Base-by-base conservation (phyloP, 2,888 invertebrate species). In the Yponomeuta sedellus region DNA sequence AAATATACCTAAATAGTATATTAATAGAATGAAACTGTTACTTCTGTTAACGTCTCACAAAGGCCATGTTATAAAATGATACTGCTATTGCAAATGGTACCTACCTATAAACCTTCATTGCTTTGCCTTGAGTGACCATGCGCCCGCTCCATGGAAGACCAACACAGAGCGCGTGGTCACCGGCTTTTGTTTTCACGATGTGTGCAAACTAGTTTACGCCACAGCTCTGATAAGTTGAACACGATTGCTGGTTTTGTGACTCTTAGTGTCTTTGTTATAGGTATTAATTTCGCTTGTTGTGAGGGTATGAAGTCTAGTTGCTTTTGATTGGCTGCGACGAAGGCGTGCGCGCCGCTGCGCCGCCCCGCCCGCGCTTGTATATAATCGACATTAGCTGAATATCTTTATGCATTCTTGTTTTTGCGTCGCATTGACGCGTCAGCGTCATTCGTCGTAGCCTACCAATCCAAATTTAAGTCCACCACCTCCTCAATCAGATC, bases 101-200 rank as follows among this genome's bases (percentile, higher is more conserved):
- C 25, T 19, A 16, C n/a, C n/a, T n/a, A n/a, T n/a, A n/a, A n/a
- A n/a, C n/a, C n/a, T n/a, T n/a, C 79, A 80, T 77, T 79, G 71
- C 79, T 80, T 77, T 79, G 71, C 80, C 85, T 84, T 86, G 83
- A 83, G 64, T n/a, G 70, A 69, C 73, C 90, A 90, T 87, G 90
- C 89, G 80, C 70, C 71, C 71, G 72, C 69, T 70, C 79, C 82
- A 84, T 87, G 87, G 70, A 72, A 72, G 67, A 70, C 69, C 71
- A 74, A 71, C 76, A 69, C 68, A 72, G 69, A 68, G 77, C 81
- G 85, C 88, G 88, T 88, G 88, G 81, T 71, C 77, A 73, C 68
- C 71, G 81, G 76, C 77, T 77, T 77, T 78, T 75, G 78, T 76
- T 75, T 71, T 76, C 78, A 77, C 81, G 76, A 71, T 72, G 25